Conservation (phyloP, 1,140 invertebrate genomes). For the Pararge aegeria region DNA sequence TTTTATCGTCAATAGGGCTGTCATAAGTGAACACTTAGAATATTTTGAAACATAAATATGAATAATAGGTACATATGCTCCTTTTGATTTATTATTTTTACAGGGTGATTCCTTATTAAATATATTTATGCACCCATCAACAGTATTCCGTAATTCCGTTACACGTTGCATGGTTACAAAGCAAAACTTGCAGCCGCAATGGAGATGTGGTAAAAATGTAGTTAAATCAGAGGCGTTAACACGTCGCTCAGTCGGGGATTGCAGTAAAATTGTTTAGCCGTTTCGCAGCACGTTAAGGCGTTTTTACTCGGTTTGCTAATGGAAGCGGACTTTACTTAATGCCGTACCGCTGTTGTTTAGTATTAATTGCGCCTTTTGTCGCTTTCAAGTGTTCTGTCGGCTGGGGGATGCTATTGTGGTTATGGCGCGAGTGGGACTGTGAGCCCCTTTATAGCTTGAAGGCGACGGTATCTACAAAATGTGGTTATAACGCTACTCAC, state of each 20-base stretch:
- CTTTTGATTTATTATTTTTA: too few species aligned
- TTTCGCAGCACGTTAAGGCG: conserved; percentile 48
- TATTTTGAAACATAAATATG: too few species aligned
- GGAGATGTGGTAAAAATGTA: conserved; percentile 42
- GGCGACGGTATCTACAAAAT: conserved; percentile 31
- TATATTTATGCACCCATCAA: too few species aligned
- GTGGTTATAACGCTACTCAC: conserved; percentile 22
- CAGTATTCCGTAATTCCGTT: too few species aligned
- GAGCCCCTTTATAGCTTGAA: conserved; percentile 26
- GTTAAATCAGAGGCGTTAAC: conserved; percentile 59
- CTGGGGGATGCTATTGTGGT: conserved; percentile 36
- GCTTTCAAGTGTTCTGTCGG: conserved; percentile 49
- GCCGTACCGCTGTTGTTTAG: conserved; percentile 59
- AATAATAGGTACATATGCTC: too few species aligned
- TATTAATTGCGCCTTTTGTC: conserved; percentile 75
- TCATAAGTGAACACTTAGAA: too few species aligned
- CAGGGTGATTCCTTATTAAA: too few species aligned
- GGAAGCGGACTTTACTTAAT: conserved; percentile 55
- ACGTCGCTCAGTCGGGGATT: conserved; percentile 45
- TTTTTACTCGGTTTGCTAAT: conserved; percentile 62
- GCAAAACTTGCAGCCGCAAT: conserved; percentile 36
- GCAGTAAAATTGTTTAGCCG: conserved; percentile 50
- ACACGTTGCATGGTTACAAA: not conserved
- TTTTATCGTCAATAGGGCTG: too few species aligned
- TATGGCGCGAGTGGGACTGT: conserved; percentile 31